These are phyloP conservation scores for Scartelaos histophorus DNA, from an alignment of 2,113 vertebrate species.

Conservation along the genomic window DNA sequence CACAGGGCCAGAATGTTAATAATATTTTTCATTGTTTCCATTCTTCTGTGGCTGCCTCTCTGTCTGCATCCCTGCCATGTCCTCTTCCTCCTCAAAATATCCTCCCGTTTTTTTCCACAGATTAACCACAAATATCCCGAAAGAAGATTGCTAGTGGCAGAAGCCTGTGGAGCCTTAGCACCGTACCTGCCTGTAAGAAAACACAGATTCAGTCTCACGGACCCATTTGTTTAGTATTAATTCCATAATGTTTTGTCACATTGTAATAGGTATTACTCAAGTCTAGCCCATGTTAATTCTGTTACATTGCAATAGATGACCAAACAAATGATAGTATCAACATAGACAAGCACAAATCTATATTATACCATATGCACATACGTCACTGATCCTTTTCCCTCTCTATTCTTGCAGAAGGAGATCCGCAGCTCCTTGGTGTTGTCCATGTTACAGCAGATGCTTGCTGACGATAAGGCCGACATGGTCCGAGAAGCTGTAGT, in stretches of 20 bases:
- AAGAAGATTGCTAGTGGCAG: slow-evolving; percentile 93
- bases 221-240: background rate
- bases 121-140: slow-evolving; percentile 99
- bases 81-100: slow-evolving; percentile 18
- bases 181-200: slow-evolving; percentile 95
- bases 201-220: background rate
- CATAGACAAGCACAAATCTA: background rate
- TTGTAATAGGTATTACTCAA: no score
- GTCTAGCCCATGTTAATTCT: no score
- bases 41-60: slow-evolving; percentile 55
- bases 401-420: slow-evolving; percentile 86
- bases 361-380: background rate
- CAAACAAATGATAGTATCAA: no score
- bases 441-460: slow-evolving; percentile 98
- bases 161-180: slow-evolving; percentile 95
- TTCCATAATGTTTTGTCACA: background rate
- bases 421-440: slow-evolving; percentile 97
- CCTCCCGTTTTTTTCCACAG: slow-evolving; percentile 68
- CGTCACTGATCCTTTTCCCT: background rate
- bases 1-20: slow-evolving; percentile 69
- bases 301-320: no score
- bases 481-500: slow-evolving; percentile 98
- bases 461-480: slow-evolving; percentile 97
- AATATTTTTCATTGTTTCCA: slow-evolving; percentile 58
- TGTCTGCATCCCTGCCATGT: slow-evolving; percentile 20